phyloP scores from a whole-genome alignment of 2,797 vertebrate genomes.

The Sebastes oblongus region DNA sequence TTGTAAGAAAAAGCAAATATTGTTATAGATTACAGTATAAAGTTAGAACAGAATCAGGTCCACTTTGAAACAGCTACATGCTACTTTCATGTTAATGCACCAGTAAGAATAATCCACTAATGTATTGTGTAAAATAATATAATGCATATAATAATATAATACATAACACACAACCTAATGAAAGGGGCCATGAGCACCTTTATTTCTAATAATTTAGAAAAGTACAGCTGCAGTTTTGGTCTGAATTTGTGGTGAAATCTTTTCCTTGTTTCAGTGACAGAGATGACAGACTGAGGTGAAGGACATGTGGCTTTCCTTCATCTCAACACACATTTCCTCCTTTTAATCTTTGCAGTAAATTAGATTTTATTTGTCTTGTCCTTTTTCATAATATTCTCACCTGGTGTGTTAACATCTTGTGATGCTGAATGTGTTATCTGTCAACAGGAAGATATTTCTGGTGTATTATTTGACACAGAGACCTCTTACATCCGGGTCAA shows the following conservation, averaged over 20 bases:
- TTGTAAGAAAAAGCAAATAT: background rate
- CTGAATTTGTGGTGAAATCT: background rate
- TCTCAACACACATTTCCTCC: background rate
- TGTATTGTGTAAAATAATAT: background rate
- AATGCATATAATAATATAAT: background rate
- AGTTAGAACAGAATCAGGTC: background rate
- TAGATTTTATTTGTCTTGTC: background rate
- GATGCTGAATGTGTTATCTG: background rate
- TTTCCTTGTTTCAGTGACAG: background rate
- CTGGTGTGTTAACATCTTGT: background rate
- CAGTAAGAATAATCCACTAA: background rate
- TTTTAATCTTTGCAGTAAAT: background rate
- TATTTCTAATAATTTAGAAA: background rate
- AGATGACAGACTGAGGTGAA: background rate
- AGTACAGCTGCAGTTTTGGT: background rate
- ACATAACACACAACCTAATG: background rate
- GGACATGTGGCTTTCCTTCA: background rate
- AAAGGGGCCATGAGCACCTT: background rate
- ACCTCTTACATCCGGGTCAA: constrained; percentile 9
- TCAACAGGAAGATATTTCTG: background rate
- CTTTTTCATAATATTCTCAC: background rate
- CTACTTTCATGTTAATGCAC: background rate
- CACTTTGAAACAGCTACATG: background rate
- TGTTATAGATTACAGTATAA: background rate
- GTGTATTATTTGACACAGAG: background rate